A percentile compares a stretch with the other conserved stretches of the same genome.
phyloP scores from a whole-genome alignment of 2,888 invertebrate species.

The Stenurella melanura region DNA sequence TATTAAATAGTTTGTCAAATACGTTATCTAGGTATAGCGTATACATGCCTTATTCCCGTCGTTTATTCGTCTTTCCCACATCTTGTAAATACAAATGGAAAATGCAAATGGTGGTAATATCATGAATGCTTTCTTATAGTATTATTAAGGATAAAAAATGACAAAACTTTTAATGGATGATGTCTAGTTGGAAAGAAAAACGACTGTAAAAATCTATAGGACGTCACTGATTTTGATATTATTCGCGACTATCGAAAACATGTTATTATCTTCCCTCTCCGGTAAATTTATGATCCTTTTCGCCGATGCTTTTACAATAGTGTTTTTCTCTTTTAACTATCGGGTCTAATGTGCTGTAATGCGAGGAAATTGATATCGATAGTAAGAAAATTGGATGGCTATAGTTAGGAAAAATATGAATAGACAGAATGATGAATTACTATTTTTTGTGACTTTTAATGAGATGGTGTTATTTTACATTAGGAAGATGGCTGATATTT shows the following conservation, averaged over 20 bases:
- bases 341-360: slow-evolving; percentile 28
- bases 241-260: slow-evolving; percentile 12
- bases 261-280: slow-evolving; percentile 13
- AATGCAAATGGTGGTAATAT: too few relatives aligned
- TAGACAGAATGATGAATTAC: slow-evolving; percentile 38
- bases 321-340: slow-evolving; percentile 37
- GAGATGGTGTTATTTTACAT: slow-evolving; percentile 27
- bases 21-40: too few relatives aligned
- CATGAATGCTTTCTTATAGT: too few relatives aligned
- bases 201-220: neutral
- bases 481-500: neutral
- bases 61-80: too few relatives aligned
- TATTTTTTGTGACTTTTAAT: slow-evolving; percentile 31
- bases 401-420: slow-evolving; percentile 4
- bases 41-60: too few relatives aligned
- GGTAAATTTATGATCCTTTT: slow-evolving; percentile 33
- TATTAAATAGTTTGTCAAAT: too few relatives aligned
- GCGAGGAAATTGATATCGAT: slow-evolving; percentile 38
- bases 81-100: too few relatives aligned
- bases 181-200: neutral
- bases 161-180: too few relatives aligned
- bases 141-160: too few relatives aligned
- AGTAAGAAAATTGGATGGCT: slow-evolving; percentile 33
- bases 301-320: slow-evolving; percentile 26
- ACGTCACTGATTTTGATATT: slow-evolving; percentile 21